Evolutionary conservation across 2,888 invertebrate species (phyloP).

Genomic region (Teinopalpus imperialis): DNA sequence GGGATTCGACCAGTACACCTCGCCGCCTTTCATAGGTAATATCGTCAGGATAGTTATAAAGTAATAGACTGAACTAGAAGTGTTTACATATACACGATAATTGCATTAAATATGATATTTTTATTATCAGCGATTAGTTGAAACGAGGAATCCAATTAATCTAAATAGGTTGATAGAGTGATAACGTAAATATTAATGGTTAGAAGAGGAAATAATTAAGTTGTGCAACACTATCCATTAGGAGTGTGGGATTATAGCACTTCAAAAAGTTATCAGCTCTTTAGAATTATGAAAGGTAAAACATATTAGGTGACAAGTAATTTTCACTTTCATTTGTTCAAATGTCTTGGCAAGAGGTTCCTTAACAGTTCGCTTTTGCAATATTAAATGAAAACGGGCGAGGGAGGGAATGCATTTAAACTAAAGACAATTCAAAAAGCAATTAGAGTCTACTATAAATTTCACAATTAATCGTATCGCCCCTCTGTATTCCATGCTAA

Average conservation of each 20-base stretch:
- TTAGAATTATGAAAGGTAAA: not conserved
- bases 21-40: too few species aligned
- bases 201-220: conserved; percentile 1
- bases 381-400: conserved; percentile 4
- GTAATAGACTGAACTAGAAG: too few species aligned
- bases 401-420: conserved; percentile 30
- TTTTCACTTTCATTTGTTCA: conserved; percentile 8
- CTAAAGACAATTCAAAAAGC: conserved; percentile 31
- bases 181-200: conserved; percentile 2
- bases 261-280: not conserved
- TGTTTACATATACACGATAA: too few species aligned
- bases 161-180: conserved; percentile 1
- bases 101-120: not conserved
- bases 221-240: not conserved
- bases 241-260: not conserved
- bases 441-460: conserved; percentile 38
- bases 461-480: conserved; percentile 33
- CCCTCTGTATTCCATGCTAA: conserved; percentile 28
- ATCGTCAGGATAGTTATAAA: too few species aligned
- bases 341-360: not conserved
- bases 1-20: too few species aligned
- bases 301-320: not conserved
- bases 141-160: not conserved
- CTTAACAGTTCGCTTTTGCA: conserved; percentile 13
- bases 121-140: not conserved